These are phyloP conservation scores for Prosapia bicincta DNA, from an alignment of 2,888 invertebrate genomes.

Conservation along the genomic window DNA sequence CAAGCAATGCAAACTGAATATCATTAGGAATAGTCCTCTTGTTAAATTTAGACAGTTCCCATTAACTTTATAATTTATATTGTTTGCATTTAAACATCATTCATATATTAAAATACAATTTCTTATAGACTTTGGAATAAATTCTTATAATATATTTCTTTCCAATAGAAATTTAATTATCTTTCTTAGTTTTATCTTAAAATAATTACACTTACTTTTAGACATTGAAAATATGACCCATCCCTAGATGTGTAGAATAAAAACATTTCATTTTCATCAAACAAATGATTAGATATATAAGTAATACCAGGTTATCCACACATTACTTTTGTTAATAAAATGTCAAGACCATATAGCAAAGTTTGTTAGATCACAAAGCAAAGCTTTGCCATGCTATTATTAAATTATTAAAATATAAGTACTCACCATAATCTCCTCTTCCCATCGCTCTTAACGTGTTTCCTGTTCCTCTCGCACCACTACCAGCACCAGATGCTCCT, in stretches of 20 bases:
- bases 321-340: background rate
- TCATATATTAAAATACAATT: too few species aligned
- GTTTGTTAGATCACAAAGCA: conserved; percentile 17
- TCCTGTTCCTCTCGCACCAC: conserved; percentile 48
- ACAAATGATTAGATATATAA: background rate
- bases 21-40: too few species aligned
- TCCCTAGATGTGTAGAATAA: background rate
- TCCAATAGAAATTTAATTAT: too few species aligned
- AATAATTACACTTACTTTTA: background rate
- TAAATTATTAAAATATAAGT: background rate
- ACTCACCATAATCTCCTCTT: conserved; percentile 89
- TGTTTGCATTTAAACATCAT: too few species aligned
- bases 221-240: background rate
- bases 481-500: conserved; percentile 41
- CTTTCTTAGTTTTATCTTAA: too few species aligned
- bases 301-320: background rate
- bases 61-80: too few species aligned
- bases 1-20: too few species aligned
- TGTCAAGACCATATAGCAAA: background rate
- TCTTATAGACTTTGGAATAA: too few species aligned
- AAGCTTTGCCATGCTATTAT: conserved; percentile 18
- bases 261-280: background rate
- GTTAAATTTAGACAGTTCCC: too few species aligned
- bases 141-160: too few species aligned
- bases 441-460: conserved; percentile 70